Base-by-base conservation (phyloP, 2,797 vertebrate species). In the Melanitta fusca region DNA sequence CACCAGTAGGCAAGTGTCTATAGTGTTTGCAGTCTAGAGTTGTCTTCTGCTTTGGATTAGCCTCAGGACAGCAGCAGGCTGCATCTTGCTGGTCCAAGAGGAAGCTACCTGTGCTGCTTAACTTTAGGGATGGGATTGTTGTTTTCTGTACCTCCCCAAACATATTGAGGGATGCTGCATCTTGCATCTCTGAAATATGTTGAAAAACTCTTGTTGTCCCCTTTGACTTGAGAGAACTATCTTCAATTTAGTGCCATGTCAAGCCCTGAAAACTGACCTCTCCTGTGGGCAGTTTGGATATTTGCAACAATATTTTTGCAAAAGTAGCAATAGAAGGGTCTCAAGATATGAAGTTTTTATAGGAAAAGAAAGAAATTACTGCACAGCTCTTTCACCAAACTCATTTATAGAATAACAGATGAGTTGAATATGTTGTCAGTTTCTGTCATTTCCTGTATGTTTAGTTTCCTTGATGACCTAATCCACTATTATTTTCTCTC, bases 401-500 rank as follows among this genome's bases (percentile, higher is more conserved):
- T 88, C 58, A 25, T 62, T 24, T 14, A 17, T 13, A 75, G 70
- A 34, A n/a, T 49, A 91, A 69, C 58, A 93, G 65, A 69, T 58
- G 32, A 93, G 53, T 47, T 93, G 70, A 57, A 91, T 54, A 81
- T 89, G 36, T 66, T 60, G 54, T 39, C 75, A 45, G 15, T 65
- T 89, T 68, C 57, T 93, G 28, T 80, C 54, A 62, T 75, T 88
- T 94, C 41, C 45, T 91, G 41, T 47, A 34, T 78, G 32, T 66
- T 94, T 62, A 39, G 20, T 90, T 86, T 90, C 51, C 80, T 5
- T 56, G 54, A 70, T 80, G 60, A 79, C 62, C 60, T 79, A 75
- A 73, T 82, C 89, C 66, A 74, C 82, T 43, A 73, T 19, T 79
- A 81, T 79, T 84, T 95, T 81, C 73, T 88, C 66, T 70, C 58